Conservation (phyloP, 2,797 vertebrate genomes). For the Pipistrellus pipistrellus region DNA sequence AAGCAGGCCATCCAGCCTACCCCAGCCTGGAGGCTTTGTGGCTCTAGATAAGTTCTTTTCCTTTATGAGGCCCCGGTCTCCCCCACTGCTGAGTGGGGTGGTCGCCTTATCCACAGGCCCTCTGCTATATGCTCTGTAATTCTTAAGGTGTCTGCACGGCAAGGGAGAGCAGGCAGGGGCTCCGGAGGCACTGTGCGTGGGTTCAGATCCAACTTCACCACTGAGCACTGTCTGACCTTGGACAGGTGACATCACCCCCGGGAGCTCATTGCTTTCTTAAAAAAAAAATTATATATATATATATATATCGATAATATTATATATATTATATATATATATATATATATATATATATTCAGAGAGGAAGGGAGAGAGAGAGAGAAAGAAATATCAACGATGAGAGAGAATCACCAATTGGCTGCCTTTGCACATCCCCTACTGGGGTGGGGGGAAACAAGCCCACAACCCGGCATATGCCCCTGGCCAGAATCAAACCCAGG, state of each 20-base stretch:
- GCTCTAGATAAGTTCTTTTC: background rate
- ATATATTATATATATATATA: too few relatives aligned
- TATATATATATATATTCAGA: too few relatives aligned
- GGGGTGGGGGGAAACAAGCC: too few relatives aligned
- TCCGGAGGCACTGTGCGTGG: background rate
- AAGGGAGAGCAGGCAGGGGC: background rate
- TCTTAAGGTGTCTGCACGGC: background rate
- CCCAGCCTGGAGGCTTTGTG: background rate
- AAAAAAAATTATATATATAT: too few relatives aligned
- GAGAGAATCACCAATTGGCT: too few relatives aligned
- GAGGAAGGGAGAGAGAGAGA: too few relatives aligned
- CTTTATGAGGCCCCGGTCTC: background rate
- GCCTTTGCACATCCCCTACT: too few relatives aligned
- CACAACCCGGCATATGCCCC: too few relatives aligned
- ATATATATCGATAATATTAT: too few relatives aligned
- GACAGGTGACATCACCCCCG: background rate
- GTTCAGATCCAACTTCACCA: background rate
- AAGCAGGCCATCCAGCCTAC: background rate
- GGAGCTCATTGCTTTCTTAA: background rate
- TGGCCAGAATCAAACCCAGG: too few relatives aligned
- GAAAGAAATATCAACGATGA: too few relatives aligned
- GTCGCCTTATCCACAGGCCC: background rate
- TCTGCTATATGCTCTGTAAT: background rate
- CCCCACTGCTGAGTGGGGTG: background rate
- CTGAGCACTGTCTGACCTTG: background rate